A percentile compares a stretch with the other conserved stretches of the same genome.
Evolutionary conservation across 2,113 vertebrate genomes (phyloP).

Genomic region (Nesoenas mayeri): DNA sequence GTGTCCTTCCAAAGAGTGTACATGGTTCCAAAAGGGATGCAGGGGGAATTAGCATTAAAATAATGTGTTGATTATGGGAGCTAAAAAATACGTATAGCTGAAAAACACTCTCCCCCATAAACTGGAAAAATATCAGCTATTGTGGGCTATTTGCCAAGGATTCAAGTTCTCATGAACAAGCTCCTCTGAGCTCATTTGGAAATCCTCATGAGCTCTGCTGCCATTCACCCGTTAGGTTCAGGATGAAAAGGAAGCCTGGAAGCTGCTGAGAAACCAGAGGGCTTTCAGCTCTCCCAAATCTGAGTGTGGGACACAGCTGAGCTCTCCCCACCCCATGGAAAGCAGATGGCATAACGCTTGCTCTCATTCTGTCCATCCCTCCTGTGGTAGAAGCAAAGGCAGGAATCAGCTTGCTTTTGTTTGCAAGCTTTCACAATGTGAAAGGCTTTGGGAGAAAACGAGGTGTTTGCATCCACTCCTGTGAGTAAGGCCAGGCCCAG

Average conservation of each 20-base stretch:
- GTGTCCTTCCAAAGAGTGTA: not conserved
- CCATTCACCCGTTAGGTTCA: not conserved
- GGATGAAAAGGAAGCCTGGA: not conserved
- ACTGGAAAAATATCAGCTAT: slow-evolving; percentile 36
- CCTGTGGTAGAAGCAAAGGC: not conserved
- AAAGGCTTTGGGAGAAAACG: not conserved
- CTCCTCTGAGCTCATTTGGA: slow-evolving; percentile 34
- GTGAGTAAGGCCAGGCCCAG: not conserved
- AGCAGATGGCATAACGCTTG: not conserved
- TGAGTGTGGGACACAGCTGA: rapidly evolving
- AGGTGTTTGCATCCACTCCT: not conserved
- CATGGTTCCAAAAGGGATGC: not conserved
- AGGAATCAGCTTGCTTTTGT: not conserved
- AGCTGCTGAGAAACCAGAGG: slow-evolving; percentile 3
- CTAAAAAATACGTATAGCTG: not conserved
- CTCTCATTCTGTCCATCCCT: not conserved
- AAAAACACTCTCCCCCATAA: slow-evolving; percentile 2
- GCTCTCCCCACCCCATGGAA: not conserved
- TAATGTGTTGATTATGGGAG: not conserved
- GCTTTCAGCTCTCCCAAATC: not conserved
- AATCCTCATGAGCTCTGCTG: not conserved
- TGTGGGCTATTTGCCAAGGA: slow-evolving; percentile 29
- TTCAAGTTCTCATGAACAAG: slow-evolving; percentile 36
- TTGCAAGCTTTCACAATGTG: not conserved
- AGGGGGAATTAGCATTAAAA: not conserved